Evolutionary conservation across 2,113 vertebrate genomes (phyloP).

Genomic region (Phoenicopterus ruber): DNA sequence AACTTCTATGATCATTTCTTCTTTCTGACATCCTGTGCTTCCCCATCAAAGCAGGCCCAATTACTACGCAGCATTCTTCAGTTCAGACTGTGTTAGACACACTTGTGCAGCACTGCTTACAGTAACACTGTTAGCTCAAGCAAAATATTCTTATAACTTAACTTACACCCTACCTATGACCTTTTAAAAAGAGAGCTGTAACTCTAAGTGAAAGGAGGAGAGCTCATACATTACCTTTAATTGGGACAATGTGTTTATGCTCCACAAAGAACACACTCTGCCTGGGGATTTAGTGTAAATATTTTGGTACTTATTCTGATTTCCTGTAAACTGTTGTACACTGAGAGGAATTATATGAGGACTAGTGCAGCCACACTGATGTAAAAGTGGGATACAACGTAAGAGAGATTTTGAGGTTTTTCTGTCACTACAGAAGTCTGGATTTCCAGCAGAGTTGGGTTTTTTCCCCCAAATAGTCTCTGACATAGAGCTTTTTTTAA

Average conservation of each 20-base stretch:
- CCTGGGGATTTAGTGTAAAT: neutral
- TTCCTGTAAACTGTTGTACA: neutral
- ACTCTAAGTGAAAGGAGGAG: neutral
- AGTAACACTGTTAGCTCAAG: neutral
- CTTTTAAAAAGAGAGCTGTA: neutral
- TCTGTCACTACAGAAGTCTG: neutral
- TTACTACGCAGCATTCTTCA: neutral
- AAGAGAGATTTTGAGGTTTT: neutral
- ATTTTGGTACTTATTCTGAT: neutral
- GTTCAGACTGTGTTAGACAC: neutral
- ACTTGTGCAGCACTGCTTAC: neutral
- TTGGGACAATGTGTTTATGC: neutral
- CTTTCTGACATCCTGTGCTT: neutral
- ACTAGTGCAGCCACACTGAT: neutral
- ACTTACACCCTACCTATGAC: neutral
- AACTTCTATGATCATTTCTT: neutral
- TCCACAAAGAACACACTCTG: neutral
- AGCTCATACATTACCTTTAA: neutral
- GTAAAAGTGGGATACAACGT: neutral
- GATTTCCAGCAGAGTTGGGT: neutral
- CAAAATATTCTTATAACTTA: neutral
- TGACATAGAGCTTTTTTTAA: neutral
- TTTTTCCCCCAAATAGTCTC: neutral
- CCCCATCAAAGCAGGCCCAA: neutral
- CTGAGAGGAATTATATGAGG: neutral